Base-by-base conservation (phyloP, 2,113 vertebrate species). In the Zingel zingel region DNA sequence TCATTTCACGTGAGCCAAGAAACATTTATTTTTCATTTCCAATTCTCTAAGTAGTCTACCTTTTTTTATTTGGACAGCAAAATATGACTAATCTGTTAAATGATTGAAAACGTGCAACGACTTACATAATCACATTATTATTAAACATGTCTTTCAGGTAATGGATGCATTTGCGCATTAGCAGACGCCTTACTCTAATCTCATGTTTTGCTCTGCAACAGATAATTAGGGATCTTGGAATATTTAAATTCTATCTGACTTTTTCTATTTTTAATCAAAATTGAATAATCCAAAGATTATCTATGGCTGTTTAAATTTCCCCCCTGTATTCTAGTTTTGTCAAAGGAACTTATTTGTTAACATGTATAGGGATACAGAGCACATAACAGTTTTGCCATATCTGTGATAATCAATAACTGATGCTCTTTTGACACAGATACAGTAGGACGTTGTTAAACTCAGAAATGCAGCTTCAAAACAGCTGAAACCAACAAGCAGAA, bases 401-500 rank as follows among this genome's bases (percentile, higher is more conserved):
- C n/a, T 83, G 30, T 79, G 62, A 30, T 67, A 61, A 86, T 88
- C 69, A 83, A 85, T 75, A 69, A 56, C 53, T 82, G 53, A 67
- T 74, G 54, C 47, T n/a, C 43, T 66, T 64, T 27, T 74, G 48
- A 53, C 69, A 62, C 78, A 66, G n/a, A 81, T 25, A 50, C 58
- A 79, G 21, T 69, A 30, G n/a, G 39, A 71, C 51, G 73, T 67
- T 72, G 25, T 43, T 27, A 62, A 21, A 36, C 54, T 80, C 67
- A 27, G 25, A 70, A 89, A 86, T 33, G 65, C 57, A 82, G 84
- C 71, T 72, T 65, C 76, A 68, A 43, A 48, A 12, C 62, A 77
- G 50, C 56, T 88, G 65, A 84, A 90, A 84, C 77, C 88, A 87
- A 74, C 70, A 84, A 68, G 75, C 80, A 81, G 78, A 64, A 74